Conservation (phyloP, 2,113 vertebrate genomes). For the Hyla sarda region DNA sequence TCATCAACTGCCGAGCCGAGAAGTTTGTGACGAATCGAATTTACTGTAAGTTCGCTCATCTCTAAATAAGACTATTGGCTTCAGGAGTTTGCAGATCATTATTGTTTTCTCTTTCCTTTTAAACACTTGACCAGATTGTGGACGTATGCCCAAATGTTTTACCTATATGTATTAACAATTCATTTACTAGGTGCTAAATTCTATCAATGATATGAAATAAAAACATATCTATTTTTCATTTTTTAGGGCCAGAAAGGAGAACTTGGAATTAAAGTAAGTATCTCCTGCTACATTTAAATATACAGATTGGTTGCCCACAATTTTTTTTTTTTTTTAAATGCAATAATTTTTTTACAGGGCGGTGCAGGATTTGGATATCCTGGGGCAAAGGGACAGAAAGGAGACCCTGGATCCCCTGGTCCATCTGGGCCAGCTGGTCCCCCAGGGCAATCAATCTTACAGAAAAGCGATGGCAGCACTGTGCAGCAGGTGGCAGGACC, state of each 20-base stretch:
- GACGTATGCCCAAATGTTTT: too few species aligned
- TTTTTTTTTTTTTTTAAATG: too few species aligned
- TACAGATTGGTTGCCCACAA: neutral
- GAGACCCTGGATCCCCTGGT: slow-evolving; percentile 77
- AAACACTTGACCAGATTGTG: neutral
- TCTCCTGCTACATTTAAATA: too few species aligned
- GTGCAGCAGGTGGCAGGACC: slow-evolving; percentile 74
- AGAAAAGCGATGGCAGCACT: slow-evolving; percentile 57
- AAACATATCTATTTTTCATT: neutral
- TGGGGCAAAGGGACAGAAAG: slow-evolving; percentile 82
- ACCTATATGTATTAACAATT: neutral
- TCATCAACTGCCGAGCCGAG: too few species aligned
- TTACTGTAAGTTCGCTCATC: too few species aligned
- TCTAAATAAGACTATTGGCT: too few species aligned
- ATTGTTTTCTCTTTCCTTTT: neutral
- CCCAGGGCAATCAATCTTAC: slow-evolving; percentile 68
- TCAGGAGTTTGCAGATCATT: neutral
- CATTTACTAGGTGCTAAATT: neutral
- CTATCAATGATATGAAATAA: too few species aligned
- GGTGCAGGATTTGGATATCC: slow-evolving; percentile 83
- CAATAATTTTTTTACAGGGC: slow-evolving; percentile 71
- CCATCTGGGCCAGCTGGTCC: slow-evolving; percentile 72
- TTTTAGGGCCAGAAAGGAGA: slow-evolving; percentile 83
- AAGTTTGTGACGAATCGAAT: too few species aligned
- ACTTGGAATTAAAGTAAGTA: slow-evolving; percentile 81